Percentiles rank a stretch among this genome's conserved stretches.
These are phyloP conservation scores for Tryphoninae sp. DNA, from an alignment of 2,888 invertebrate genomes.

Conservation along the genomic window DNA sequence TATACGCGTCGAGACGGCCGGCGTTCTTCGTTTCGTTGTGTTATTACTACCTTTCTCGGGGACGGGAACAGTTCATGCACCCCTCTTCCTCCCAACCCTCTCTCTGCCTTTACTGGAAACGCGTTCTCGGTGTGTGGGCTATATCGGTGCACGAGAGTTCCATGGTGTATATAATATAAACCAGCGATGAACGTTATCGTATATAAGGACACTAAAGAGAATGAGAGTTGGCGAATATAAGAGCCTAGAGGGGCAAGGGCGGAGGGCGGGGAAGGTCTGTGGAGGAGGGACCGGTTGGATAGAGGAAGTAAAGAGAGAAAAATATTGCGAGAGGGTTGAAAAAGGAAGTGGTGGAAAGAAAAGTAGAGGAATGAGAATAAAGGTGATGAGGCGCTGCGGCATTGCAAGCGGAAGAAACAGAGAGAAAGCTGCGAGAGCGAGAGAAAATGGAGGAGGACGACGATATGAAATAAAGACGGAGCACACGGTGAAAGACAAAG, in stretches of 20 bases:
- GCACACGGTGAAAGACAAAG: slow-evolving; percentile 23
- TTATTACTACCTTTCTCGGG: slow-evolving; percentile 56
- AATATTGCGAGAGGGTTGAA: slow-evolving; percentile 19
- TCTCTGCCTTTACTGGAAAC: neutral
- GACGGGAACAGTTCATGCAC: slow-evolving; percentile 11
- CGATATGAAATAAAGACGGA: slow-evolving; percentile 37
- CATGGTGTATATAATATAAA: neutral
- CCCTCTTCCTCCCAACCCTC: neutral
- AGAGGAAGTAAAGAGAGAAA: neutral
- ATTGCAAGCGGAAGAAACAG: neutral
- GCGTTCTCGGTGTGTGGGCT: neutral
- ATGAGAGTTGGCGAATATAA: neutral
- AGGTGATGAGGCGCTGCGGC: slow-evolving; percentile 1
- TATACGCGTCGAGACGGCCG: slow-evolving; percentile 57
- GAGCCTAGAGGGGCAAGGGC: neutral
- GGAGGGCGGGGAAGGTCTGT: neutral
- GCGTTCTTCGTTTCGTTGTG: slow-evolving; percentile 60
- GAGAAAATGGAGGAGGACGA: slow-evolving; percentile 22
- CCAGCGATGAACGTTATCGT: neutral
- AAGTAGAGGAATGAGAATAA: neutral
- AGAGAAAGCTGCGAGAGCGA: neutral
- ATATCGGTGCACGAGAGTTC: neutral
- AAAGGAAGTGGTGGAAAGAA: slow-evolving; percentile 2
- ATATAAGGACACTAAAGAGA: neutral
- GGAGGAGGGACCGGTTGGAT: neutral